Conservation (phyloP, 2,797 vertebrate genomes). For the Smutsia gigantea region DNA sequence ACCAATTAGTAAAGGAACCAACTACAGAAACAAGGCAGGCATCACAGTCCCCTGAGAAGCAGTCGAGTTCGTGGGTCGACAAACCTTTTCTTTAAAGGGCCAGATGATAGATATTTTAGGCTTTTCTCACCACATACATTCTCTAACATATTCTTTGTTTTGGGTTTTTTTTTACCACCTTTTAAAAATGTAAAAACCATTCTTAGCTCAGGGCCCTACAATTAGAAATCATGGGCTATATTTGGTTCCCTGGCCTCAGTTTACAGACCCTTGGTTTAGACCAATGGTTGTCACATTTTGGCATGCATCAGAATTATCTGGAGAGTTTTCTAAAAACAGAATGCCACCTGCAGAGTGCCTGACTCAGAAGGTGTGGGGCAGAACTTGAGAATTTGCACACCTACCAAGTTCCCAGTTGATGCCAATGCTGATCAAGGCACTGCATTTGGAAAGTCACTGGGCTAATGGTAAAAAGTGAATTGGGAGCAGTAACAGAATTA, state of each 20-base stretch:
- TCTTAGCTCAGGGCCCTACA: neutral
- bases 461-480: neutral
- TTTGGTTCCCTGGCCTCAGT: neutral
- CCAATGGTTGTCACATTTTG: neutral
- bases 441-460: neutral
- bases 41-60: neutral
- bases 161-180: neutral
- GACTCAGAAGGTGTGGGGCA: neutral
- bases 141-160: neutral
- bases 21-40: neutral
- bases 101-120: neutral
- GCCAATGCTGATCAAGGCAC: neutral
- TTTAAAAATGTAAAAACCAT: neutral
- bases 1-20: neutral
- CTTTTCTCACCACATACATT: neutral
- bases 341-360: neutral
- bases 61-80: neutral
- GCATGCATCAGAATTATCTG: neutral
- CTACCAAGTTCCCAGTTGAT: neutral
- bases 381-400: neutral
- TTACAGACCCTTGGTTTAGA: neutral
- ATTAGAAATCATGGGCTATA: neutral
- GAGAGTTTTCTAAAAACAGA: neutral
- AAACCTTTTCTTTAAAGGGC: neutral
- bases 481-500: neutral